Percentiles rank a stretch among this genome's conserved stretches.
Conservation (phyloP, 2,797 vertebrate species). For the Parauchenoglanis punctatus region DNA sequence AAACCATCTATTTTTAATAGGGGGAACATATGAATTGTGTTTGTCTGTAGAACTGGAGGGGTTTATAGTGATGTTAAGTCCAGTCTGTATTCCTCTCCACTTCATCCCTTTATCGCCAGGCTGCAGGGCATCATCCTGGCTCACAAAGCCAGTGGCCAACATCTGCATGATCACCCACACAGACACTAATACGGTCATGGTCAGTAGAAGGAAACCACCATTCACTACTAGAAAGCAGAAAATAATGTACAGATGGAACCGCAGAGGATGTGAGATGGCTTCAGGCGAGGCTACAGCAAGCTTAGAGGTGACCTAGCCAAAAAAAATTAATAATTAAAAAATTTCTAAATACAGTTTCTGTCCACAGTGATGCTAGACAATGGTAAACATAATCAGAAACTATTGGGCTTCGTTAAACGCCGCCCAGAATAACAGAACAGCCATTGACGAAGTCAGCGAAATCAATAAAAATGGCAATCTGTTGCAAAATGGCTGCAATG, state of each 20-base stretch:
- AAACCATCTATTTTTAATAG: constrained; percentile 25
- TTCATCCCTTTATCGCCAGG: constrained; percentile 49
- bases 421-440: constrained; percentile 12
- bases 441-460: background rate
- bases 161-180: constrained; percentile 46
- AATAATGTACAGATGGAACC: constrained; percentile 27
- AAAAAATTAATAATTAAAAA: background rate
- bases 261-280: constrained; percentile 18
- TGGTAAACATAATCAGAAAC: constrained; percentile 10
- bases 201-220: constrained; percentile 36
- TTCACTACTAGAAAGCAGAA: constrained; percentile 19
- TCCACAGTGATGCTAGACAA: background rate
- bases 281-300: background rate
- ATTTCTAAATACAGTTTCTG: background rate
- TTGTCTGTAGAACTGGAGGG: constrained; percentile 10
- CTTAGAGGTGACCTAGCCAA: background rate
- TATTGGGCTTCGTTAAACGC: background rate
- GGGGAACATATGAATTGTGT: constrained; percentile 10
- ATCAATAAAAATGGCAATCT: constrained; percentile 17
- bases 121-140: constrained; percentile 44
- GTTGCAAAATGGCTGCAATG: constrained; percentile 3
- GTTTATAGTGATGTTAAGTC: constrained; percentile 25
- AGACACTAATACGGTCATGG: constrained; percentile 48
- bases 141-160: constrained; percentile 29
- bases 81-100: constrained; percentile 39